Percentiles rank a stretch among this genome's conserved stretches.
These are phyloP conservation scores for Channa maculata DNA, from an alignment of 2,113 vertebrate species.

Conservation along the genomic window DNA sequence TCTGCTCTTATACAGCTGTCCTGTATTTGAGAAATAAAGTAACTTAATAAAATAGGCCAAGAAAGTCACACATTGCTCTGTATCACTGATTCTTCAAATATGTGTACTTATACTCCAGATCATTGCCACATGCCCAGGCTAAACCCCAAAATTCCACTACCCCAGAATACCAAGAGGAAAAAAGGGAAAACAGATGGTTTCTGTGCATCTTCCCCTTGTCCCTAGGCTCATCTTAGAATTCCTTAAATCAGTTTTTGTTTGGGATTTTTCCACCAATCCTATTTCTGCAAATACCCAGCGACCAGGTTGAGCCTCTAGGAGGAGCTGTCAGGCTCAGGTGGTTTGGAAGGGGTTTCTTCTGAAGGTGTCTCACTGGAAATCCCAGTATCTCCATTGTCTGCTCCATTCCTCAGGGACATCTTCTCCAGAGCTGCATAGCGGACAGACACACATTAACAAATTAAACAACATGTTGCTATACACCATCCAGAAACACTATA, in stretches of 20 bases:
- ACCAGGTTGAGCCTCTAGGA: constrained; percentile 79
- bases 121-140: constrained; percentile 5
- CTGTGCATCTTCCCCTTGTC: constrained; percentile 1
- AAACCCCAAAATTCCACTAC: neutral
- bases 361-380: constrained; percentile 85
- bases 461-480: no score
- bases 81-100: neutral
- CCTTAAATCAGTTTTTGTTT: constrained; percentile 23
- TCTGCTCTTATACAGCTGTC: neutral
- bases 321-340: constrained; percentile 83
- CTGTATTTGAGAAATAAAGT: neutral
- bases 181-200: neutral
- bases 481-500: no score
- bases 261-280: neutral
- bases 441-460: constrained; percentile 4
- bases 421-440: constrained; percentile 88
- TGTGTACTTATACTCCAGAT: neutral
- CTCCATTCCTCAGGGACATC: constrained; percentile 85
- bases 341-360: constrained; percentile 86
- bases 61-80: neutral
- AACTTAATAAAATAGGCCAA: neutral
- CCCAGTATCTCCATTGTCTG: constrained; percentile 90
- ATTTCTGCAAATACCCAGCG: neutral
- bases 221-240: neutral
- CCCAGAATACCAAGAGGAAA: constrained; percentile 9